Evolutionary conservation across 92 coral and sea anemone species (phyloP).

Genomic region (Desmophyllum pertusum): DNA sequence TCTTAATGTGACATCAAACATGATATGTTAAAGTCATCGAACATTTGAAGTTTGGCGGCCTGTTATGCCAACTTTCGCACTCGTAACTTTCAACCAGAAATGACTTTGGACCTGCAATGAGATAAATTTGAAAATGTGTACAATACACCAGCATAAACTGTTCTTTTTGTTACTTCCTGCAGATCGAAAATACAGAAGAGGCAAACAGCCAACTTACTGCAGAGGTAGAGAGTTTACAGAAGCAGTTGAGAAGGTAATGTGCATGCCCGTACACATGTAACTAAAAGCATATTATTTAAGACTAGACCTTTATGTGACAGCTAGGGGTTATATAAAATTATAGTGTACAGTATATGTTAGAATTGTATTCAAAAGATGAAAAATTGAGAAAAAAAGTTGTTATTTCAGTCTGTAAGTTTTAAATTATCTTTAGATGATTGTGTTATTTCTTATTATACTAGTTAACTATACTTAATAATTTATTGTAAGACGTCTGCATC

Average conservation of each 20-base stretch:
- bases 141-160: too few relatives aligned
- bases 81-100: too few relatives aligned
- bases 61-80: too few relatives aligned
- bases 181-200: constrained; percentile 97
- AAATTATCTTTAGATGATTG: neutral
- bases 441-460: neutral
- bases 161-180: neutral
- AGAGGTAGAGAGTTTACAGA: constrained; percentile 75
- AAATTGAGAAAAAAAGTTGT: too few relatives aligned
- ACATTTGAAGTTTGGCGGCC: too few relatives aligned
- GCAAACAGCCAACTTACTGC: constrained; percentile 77
- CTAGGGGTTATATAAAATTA: too few relatives aligned
- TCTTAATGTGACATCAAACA: too few relatives aligned
- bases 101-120: too few relatives aligned
- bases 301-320: neutral
- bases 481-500: neutral
- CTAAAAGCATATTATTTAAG: neutral
- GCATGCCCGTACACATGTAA: neutral
- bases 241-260: constrained; percentile 82
- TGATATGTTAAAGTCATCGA: too few relatives aligned
- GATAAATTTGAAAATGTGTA: too few relatives aligned
- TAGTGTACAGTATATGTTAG: neutral
- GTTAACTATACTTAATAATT: too few relatives aligned
- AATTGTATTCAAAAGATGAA: neutral
- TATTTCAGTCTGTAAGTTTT: too few relatives aligned